Evolutionary conservation across 64 coral and sea anemone genomes (phyloP).

Genomic region (Pachyseris speciosa): DNA sequence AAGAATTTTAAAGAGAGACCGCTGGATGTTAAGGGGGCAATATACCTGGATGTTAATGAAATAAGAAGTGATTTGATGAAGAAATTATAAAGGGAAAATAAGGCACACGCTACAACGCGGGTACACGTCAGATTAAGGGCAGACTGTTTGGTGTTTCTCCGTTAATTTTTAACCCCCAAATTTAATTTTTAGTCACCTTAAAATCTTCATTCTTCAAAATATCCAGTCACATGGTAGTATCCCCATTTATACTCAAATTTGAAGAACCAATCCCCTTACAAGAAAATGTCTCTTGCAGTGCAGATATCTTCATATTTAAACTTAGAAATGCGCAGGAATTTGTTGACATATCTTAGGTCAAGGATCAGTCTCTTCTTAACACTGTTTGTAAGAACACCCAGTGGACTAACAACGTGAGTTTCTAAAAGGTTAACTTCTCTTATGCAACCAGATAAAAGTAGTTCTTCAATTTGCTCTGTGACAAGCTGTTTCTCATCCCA

Average conservation of each 20-base stretch:
- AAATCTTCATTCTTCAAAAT: too few relatives aligned
- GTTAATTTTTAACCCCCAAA: too few relatives aligned
- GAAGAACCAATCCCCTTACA: slow-evolving; percentile 29
- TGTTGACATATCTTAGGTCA: slow-evolving; percentile 56
- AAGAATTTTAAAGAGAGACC: too few relatives aligned
- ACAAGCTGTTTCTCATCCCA: not conserved
- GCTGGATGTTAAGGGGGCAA: too few relatives aligned
- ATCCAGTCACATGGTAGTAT: slow-evolving; percentile 63
- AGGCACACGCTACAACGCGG: too few relatives aligned
- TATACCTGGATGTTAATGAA: too few relatives aligned
- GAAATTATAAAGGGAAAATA: too few relatives aligned
- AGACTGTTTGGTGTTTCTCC: too few relatives aligned
- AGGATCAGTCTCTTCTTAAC: slow-evolving; percentile 34
- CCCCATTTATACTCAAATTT: slow-evolving; percentile 52
- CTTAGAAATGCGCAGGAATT: slow-evolving; percentile 30
- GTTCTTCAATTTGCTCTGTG: not conserved
- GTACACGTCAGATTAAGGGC: too few relatives aligned
- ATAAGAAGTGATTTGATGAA: too few relatives aligned
- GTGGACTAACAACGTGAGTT: slow-evolving; percentile 22
- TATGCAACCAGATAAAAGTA: not conserved
- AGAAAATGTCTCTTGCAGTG: not conserved
- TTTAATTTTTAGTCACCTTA: too few relatives aligned
- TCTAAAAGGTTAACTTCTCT: not conserved
- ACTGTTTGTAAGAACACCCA: slow-evolving; percentile 41
- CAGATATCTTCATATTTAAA: slow-evolving; percentile 73